Conservation (phyloP, 2,888 invertebrate genomes). For the Oscheius sp. region DNA sequence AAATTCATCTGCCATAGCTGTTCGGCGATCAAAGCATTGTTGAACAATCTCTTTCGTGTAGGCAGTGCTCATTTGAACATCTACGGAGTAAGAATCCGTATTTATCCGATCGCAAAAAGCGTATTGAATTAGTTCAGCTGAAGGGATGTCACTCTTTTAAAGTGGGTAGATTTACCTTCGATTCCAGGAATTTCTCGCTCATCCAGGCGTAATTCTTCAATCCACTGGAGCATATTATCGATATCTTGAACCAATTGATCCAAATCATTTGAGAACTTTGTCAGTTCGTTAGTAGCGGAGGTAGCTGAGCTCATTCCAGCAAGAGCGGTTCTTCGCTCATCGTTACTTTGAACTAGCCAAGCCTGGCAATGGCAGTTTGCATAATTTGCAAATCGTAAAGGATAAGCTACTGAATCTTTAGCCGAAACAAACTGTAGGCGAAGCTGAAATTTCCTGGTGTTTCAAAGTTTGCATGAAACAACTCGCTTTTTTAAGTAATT, state of each 20-base stretch:
- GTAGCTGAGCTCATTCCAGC: neutral
- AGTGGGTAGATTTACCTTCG: conserved; percentile 16
- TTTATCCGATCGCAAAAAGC: conserved; percentile 13
- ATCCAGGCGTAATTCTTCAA: conserved; percentile 25
- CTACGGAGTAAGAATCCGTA: neutral
- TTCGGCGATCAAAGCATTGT: conserved; percentile 29
- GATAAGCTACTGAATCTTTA: conserved; percentile 6
- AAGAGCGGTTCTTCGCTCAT: neutral
- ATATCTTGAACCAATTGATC: neutral
- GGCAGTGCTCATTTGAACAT: conserved; percentile 24
- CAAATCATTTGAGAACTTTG: neutral
- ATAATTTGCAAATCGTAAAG: conserved; percentile 12
- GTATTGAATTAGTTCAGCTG: conserved; percentile 31
- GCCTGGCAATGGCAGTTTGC: conserved; percentile 14
- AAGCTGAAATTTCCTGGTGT: neutral
- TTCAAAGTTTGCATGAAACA: neutral
- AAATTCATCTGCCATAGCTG: conserved; percentile 32
- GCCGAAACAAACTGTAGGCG: neutral
- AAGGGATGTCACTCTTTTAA: neutral
- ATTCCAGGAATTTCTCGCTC: conserved; percentile 39
- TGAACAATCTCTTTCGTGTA: conserved; percentile 32
- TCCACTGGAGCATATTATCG: neutral
- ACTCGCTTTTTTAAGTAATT: neutral
- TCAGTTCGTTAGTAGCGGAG: neutral
- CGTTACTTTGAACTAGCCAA: neutral